Percentiles rank a stretch among this genome's conserved stretches.
Conservation (phyloP, 2,113 vertebrate species). For the Labeo catla region DNA sequence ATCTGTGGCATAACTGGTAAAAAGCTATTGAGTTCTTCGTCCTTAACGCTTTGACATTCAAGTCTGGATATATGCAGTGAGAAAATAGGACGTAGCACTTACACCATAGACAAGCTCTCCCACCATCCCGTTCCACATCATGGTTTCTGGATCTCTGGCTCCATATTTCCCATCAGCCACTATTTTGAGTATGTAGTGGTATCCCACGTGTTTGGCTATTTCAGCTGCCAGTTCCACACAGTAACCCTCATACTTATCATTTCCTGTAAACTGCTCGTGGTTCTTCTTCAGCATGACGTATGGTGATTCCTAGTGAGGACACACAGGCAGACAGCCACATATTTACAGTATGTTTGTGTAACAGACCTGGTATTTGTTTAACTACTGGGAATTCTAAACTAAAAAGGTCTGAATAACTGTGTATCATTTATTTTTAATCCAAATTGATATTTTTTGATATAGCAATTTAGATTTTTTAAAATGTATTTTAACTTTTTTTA, state of each 20-base stretch:
- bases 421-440: not conserved
- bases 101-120: constrained; percentile 97
- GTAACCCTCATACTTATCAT: constrained; percentile 96
- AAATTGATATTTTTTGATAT: not conserved
- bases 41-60: not conserved
- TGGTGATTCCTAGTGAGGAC: constrained; percentile 87
- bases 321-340: constrained; percentile 26
- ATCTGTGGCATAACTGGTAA: not conserved
- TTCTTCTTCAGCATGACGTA: constrained; percentile 99
- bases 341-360: not conserved
- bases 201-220: constrained; percentile 96
- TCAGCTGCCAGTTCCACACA: constrained; percentile 95
- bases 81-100: constrained; percentile 63
- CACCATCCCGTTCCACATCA: constrained; percentile 99
- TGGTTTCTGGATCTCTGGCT: constrained; percentile 90
- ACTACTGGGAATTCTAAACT: not conserved
- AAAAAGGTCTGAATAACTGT: not conserved
- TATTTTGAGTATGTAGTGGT: constrained; percentile 93
- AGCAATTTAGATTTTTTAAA: not conserved
- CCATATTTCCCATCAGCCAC: constrained; percentile 96
- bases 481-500: not conserved
- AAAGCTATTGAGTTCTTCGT: not conserved
- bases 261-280: constrained; percentile 89
- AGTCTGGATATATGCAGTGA: not conserved
- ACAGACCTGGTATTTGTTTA: not conserved